Evolutionary conservation across 2,888 invertebrate species (phyloP), one percentile per base, ranked within the genome.

Genomic region (Nephrocerus scutellatus): DNA sequence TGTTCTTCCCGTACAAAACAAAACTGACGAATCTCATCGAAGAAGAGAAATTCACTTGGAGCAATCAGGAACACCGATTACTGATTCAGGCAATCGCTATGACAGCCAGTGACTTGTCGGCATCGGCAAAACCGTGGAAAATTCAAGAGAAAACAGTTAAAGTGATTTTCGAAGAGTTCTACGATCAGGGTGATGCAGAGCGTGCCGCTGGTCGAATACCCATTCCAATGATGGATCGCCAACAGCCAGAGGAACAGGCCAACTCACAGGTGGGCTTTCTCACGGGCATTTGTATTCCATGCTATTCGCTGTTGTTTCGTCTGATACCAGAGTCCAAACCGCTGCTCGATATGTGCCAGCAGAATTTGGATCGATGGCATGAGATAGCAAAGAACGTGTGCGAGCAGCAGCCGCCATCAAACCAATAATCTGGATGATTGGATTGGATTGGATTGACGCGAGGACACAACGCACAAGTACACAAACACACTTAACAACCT

Each of bases 41-140:
- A 6, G 68, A 71, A 10, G 63, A 72, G 4, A 55, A 66, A 29
- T 86, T 87, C 56, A 72, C 75, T 18, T 87, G 85, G 82, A 63
- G 67, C 2, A 70, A 74, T 34, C 57, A 66, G 2, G 78, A 78
- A 25, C 86, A 88, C 64, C 75, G 85, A 52, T 66, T 76, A 35
- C 64, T 85, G 21, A 72, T 82, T 3, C 79, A 83, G 71, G 84
- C 84, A 0, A 76, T 86, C 48, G 74, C 82, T 3, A 89, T 89
- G 88, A 88, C 88, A 0, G 82, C 83, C 0, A 82, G 84, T 47
- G 89, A 89, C 62, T 68, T 89, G 13, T 85, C 86, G 37, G 86
- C 88, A 1, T 82, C 84, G 50, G 81, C 86, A 1, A 89, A 89
- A 60, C 86, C 87, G 2, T 89, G 88, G 87, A 75, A 80, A 16